Base-by-base conservation (phyloP, 1,140 invertebrate genomes). In the Neodiprion pinetum region DNA sequence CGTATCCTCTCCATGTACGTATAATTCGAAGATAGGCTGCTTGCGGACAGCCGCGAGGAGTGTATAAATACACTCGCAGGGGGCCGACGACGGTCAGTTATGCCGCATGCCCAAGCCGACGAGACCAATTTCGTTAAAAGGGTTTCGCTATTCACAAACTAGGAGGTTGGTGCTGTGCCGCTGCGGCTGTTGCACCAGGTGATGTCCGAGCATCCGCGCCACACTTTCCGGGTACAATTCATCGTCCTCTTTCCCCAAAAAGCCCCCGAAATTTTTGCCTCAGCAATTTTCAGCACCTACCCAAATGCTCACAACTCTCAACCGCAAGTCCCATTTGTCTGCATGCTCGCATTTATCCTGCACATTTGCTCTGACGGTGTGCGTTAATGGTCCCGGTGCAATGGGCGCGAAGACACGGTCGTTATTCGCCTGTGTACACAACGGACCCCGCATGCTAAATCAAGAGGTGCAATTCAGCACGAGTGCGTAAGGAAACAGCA, bases 51-150 rank as follows among this genome's bases (percentile, higher is more conserved):
- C 28, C 28, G 28, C 28, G 5, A 14, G 53, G 53, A 61, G 28
- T 40, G 28, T 40, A 5, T 40, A 40, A 40, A 40, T 40, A 2
- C 28, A 40, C 28, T 40, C 5, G 28, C 28, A 40, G 5, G 28
- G 28, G 28, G 5, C 28, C n/a, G 8, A 61, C 53, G 67, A 74
- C 48, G 68, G 65, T 74, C 77, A 80, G 78, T 79, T 80, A 78
- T 77, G 75, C 78, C 78, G 80, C 80, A 81, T 81, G 79, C 76
- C 75, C 79, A 71, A 80, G 78, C 53, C 53, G 53, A 61, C 77
- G 75, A 79, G 75, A 77, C 77, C 77, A 81, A 81, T 81, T 81
- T 81, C 78, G 72, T 77, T 81, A 80, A 81, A 81, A 81, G 80
- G 78, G 80, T 81, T 81, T 80, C 72, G 78, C 80, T 76, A 79